Base-by-base conservation (phyloP, 2,888 invertebrate genomes). In the Vanessa cardui region DNA sequence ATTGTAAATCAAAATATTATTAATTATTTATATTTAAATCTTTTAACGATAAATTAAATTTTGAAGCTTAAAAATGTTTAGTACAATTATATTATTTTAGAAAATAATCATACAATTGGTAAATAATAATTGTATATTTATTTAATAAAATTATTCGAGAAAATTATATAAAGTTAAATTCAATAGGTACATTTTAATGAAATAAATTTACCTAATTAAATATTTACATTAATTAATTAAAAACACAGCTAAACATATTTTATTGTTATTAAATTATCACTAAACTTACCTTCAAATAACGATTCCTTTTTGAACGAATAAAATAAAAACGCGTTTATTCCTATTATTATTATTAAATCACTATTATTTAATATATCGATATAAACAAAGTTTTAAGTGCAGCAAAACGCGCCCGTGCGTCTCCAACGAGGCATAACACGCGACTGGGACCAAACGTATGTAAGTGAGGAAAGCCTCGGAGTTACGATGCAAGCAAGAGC, bases 351-450 rank as follows among this genome's bases (percentile, higher is more conserved):
- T 56, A 39, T 5, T 39, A n/a, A 31, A n/a, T 15, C 61, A 66
- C 61, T 58, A 20, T 54, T 45, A 58, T 50, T 56, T 12, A 62
- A 18, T 61, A 44, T 50, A 50, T 69, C 68, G 68, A 65, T 69
- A 62, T 62, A 58, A n/a, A 45, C 45, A 64, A 69, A 71, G 71
- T 71, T 71, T 66, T 45, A 59, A 62, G 21, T 46, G 47, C 63
- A 45, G 12, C 16, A 16, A 18, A 45, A 61, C 61, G 46, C 62
- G 46, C 20, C 58, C 71, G 71, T 69, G 69, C 66, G 64, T 59
- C 69, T 61, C 62, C 62, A 18, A 39, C 64, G 69, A 60, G 66
- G 66, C 69, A 69, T 67, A 54, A 66, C 69, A 64, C 66, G 58
- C 69, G 66, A 71, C 71, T 71, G 71, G 20, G 15, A 49, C 66